These are phyloP conservation scores for Callaeas wilsoni DNA, from an alignment of 2,113 vertebrate species.

Conservation along the genomic window DNA sequence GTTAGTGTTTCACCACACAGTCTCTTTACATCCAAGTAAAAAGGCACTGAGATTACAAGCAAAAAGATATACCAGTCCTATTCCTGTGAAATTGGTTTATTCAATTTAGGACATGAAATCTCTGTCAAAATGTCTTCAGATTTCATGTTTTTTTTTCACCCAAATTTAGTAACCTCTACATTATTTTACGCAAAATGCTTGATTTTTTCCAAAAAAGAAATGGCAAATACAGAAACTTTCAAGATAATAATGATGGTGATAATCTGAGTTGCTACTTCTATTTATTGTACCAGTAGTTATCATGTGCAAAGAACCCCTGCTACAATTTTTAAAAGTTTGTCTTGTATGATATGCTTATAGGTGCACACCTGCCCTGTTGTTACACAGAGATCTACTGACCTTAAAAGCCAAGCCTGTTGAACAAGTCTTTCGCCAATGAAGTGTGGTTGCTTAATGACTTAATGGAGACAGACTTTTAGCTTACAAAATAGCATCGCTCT, in stretches of 20 bases:
- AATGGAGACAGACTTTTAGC: conserved; percentile 26
- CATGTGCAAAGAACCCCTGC: background rate
- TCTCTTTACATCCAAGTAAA: background rate
- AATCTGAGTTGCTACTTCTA: background rate
- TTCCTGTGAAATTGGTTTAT: background rate
- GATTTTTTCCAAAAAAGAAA: background rate
- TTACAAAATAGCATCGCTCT: background rate
- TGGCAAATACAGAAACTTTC: background rate
- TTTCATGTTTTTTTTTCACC: background rate
- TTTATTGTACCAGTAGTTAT: background rate
- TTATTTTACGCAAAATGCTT: background rate
- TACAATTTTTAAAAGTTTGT: background rate
- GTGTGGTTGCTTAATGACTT: background rate
- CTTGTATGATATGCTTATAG: background rate
- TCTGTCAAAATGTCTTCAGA: background rate
- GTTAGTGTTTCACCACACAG: background rate
- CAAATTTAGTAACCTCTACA: background rate
- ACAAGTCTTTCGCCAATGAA: conserved; percentile 34
- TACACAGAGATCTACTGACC: background rate
- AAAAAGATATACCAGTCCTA: background rate
- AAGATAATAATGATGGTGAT: background rate
- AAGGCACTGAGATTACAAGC: background rate
- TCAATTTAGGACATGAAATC: background rate
- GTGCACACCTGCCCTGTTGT: background rate
- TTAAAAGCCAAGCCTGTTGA: background rate